phyloP scores from a whole-genome alignment of 1,140 invertebrate genomes.

The Portunus trituberculatus region DNA sequence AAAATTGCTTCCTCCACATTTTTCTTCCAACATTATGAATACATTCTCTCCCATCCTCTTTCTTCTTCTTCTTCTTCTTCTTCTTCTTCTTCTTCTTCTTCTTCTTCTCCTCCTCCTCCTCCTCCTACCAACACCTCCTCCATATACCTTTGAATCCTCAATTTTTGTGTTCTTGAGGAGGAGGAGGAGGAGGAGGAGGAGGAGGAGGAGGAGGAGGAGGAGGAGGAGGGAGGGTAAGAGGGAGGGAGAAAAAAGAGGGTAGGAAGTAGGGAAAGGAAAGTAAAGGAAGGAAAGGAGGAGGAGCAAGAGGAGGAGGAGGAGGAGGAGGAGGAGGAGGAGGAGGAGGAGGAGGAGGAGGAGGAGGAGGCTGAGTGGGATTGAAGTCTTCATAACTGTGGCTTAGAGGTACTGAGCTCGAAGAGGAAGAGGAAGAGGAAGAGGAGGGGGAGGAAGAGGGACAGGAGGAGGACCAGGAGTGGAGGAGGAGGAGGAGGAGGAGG shows the following conservation, averaged over 20 bases:
- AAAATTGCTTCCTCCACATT: background rate
- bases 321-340: too few species aligned
- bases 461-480: background rate
- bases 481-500: background rate
- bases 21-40: conserved; percentile 14
- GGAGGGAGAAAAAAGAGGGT: background rate
- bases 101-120: background rate
- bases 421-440: background rate
- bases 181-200: background rate
- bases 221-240: background rate
- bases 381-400: conserved; percentile 21
- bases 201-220: background rate
- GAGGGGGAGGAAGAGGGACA: background rate
- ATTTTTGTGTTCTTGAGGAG: conserved; percentile 1
- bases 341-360: background rate
- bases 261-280: background rate
- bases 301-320: background rate
- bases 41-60: background rate
- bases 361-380: background rate
- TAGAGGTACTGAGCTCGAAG: background rate
- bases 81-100: background rate
- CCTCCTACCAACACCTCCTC: background rate
- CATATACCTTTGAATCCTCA: background rate
- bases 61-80: background rate
- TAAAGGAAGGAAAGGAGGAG: background rate